Conservation (phyloP, 2,888 invertebrate genomes). For the Synergus gifuensis region DNA sequence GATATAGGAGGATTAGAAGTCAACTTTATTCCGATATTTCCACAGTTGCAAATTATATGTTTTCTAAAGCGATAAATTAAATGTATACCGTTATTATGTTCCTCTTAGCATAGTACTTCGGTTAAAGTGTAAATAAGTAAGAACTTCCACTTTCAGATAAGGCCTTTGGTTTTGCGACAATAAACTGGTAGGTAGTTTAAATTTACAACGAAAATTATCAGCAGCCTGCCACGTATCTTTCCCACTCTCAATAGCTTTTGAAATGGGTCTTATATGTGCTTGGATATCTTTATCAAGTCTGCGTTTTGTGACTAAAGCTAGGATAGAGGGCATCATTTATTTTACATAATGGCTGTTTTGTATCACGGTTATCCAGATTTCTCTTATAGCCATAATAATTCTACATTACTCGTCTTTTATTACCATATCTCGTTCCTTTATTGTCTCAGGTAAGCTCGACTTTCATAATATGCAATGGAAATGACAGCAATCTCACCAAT, state of each 20-base stretch:
- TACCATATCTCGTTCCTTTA: not conserved
- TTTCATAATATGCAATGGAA: not conserved
- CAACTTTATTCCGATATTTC: too few species aligned
- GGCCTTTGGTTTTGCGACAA: not conserved
- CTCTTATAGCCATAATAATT: constrained; percentile 4
- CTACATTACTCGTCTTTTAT: not conserved
- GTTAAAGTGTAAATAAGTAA: not conserved
- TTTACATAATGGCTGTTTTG: not conserved
- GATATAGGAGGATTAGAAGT: too few species aligned
- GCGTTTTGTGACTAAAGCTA: constrained; percentile 18
- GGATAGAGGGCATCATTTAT: constrained; percentile 23
- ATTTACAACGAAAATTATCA: not conserved
- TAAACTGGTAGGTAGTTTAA: not conserved
- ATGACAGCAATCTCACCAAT: not conserved
- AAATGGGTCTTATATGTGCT: not conserved
- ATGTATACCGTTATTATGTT: not conserved
- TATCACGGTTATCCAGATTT: not conserved
- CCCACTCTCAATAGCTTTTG: not conserved
- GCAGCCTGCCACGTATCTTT: not conserved
- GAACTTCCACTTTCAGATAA: not conserved
- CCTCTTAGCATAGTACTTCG: not conserved
- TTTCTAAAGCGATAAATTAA: too few species aligned
- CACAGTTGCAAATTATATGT: too few species aligned
- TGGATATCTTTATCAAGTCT: constrained; percentile 20
- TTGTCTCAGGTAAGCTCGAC: not conserved